Conservation (phyloP, 1,140 invertebrate genomes). For the Ostrea edulis region DNA sequence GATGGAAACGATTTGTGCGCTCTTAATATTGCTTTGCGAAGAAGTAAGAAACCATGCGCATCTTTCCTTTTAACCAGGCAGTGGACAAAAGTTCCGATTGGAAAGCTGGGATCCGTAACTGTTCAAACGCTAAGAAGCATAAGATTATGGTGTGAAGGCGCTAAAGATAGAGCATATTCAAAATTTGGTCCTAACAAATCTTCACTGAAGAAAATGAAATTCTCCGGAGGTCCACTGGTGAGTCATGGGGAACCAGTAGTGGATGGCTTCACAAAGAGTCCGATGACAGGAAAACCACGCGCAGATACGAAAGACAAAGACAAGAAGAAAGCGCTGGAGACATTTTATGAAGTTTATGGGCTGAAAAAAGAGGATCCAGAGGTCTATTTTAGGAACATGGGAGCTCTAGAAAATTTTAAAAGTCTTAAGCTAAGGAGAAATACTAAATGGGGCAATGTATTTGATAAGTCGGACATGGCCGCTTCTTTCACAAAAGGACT, state of each 20-base stretch:
- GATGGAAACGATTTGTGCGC: constrained; percentile 75
- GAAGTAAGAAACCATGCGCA: constrained; percentile 74
- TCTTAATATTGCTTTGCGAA: constrained; percentile 75
- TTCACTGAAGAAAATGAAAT: constrained; percentile 69
- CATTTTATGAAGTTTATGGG: constrained; percentile 53
- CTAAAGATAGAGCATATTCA: constrained; percentile 72
- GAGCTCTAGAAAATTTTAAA: constrained; percentile 60
- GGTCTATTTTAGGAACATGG: constrained; percentile 68
- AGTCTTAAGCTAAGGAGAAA: constrained; percentile 62
- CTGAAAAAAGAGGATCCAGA: constrained; percentile 64
- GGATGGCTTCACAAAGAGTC: constrained; percentile 72
- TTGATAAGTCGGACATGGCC: constrained; percentile 55
- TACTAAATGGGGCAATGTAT: constrained; percentile 67
- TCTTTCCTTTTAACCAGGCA: constrained; percentile 77
- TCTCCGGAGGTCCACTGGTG: constrained; percentile 70
- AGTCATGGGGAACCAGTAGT: constrained; percentile 72
- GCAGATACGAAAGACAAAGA: constrained; percentile 59
- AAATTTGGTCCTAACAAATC: constrained; percentile 72
- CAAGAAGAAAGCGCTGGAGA: constrained; percentile 52
- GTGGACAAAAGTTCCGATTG: constrained; percentile 74
- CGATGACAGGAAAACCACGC: constrained; percentile 73
- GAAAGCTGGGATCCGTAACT: constrained; percentile 70
- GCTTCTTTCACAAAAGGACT: constrained; percentile 36
- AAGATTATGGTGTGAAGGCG: constrained; percentile 75
- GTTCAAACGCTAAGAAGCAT: constrained; percentile 72